Evolutionary conservation across 2,888 invertebrate species (phyloP).

Genomic region (Syrista parreyssii): DNA sequence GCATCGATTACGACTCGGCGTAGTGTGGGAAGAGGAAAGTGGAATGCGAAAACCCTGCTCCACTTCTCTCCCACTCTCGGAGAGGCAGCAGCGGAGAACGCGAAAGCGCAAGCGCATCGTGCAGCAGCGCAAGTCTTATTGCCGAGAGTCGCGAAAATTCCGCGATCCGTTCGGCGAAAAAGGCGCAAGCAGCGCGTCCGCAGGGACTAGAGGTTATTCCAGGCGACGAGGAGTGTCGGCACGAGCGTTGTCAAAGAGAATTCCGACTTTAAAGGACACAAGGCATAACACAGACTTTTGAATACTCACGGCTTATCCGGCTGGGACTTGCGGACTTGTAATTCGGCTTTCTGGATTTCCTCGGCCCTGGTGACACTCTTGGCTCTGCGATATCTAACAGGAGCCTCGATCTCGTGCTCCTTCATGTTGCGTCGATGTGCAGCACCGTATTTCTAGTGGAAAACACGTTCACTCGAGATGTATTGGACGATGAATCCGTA

Average conservation of each 20-base stretch:
- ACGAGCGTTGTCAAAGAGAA: background rate
- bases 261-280: background rate
- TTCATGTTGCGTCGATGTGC: too few relatives aligned
- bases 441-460: too few relatives aligned
- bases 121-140: background rate
- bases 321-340: slow-evolving; percentile 81
- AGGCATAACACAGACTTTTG: background rate
- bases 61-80: background rate
- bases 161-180: background rate
- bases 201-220: too few relatives aligned
- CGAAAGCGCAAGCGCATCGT: background rate
- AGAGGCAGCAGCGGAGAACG: background rate
- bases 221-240: too few relatives aligned
- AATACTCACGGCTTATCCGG: slow-evolving; percentile 87
- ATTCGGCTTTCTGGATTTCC: slow-evolving; percentile 85
- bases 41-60: background rate
- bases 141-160: background rate
- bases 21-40: background rate
- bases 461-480: too few relatives aligned
- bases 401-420: slow-evolving; percentile 61
- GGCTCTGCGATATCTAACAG: slow-evolving; percentile 76
- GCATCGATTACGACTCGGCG: slow-evolving; percentile 3
- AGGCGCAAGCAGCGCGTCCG: background rate
- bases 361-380: slow-evolving; percentile 91
- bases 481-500: too few relatives aligned